Percentiles rank a stretch among this genome's conserved stretches.
phyloP scores from a whole-genome alignment of 2,113 vertebrate genomes.

The Acrocephalus kingi region DNA sequence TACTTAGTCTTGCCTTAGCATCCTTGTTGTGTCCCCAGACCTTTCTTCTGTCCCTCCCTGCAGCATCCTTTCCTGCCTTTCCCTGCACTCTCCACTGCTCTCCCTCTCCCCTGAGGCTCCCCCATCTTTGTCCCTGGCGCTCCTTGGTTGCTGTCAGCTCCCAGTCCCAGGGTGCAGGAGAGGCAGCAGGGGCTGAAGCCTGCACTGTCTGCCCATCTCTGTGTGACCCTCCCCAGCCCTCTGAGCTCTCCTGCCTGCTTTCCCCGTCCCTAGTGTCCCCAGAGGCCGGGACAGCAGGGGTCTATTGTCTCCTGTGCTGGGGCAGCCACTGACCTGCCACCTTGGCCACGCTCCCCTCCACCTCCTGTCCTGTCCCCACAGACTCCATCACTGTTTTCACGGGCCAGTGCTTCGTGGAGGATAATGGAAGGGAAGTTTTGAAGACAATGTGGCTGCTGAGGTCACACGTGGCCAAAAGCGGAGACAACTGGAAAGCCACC shows the following conservation, averaged over 20 bases:
- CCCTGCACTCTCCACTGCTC: not conserved
- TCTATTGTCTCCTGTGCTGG: not conserved
- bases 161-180: not conserved
- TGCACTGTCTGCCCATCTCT: accelerated
- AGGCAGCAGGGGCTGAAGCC: not conserved
- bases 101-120: not conserved
- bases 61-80: not conserved
- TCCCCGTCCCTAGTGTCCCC: not conserved
- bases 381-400: not conserved
- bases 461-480: accelerated
- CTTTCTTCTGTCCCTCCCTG: not conserved
- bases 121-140: not conserved
- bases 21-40: too few species aligned
- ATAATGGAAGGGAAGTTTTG: accelerated
- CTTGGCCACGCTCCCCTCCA: accelerated
- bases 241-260: not conserved
- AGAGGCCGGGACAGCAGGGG: accelerated
- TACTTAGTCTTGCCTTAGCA: not conserved
- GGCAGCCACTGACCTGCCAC: not conserved
- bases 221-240: accelerated
- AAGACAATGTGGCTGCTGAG: constrained; percentile 50
- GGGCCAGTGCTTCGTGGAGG: not conserved
- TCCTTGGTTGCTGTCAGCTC: not conserved
- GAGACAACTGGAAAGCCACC: not conserved
- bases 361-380: not conserved